These are phyloP conservation scores for Aythya baeri DNA, from an alignment of 2,113 vertebrate genomes.

Conservation along the genomic window DNA sequence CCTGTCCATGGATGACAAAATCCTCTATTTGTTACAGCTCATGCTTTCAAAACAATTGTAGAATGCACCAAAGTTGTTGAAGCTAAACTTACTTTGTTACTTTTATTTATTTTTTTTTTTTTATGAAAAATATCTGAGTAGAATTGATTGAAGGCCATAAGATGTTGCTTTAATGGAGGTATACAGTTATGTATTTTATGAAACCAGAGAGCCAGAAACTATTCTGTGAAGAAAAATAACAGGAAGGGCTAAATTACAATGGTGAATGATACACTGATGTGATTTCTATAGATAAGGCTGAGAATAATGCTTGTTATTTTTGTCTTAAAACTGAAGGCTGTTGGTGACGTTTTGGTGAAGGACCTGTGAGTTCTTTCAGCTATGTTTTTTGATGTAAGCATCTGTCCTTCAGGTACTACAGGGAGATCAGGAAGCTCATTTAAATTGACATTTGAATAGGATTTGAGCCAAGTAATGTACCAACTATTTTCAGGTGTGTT, in stretches of 20 bases:
- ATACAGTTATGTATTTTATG: neutral
- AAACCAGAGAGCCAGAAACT: neutral
- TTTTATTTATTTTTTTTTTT: too few relatives aligned
- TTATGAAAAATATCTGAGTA: neutral
- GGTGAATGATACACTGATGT: neutral
- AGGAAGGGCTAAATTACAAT: neutral
- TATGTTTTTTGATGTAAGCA: neutral
- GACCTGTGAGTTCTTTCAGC: neutral
- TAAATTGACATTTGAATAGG: neutral
- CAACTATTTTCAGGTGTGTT: conserved; percentile 9
- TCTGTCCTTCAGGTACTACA: neutral
- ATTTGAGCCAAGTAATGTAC: neutral
- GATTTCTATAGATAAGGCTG: neutral
- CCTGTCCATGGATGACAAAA: neutral
- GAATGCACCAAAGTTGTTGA: neutral
- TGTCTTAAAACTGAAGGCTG: neutral
- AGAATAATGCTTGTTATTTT: neutral
- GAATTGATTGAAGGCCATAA: neutral
- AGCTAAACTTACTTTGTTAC: neutral
- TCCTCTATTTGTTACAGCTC: neutral
- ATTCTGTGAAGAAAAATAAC: neutral
- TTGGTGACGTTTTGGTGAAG: neutral
- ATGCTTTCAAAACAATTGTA: neutral
- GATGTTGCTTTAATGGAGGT: neutral
- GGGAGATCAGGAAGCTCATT: neutral